phyloP scores from a whole-genome alignment of 2,888 invertebrate genomes.

The Acrobeloides nanus region DNA sequence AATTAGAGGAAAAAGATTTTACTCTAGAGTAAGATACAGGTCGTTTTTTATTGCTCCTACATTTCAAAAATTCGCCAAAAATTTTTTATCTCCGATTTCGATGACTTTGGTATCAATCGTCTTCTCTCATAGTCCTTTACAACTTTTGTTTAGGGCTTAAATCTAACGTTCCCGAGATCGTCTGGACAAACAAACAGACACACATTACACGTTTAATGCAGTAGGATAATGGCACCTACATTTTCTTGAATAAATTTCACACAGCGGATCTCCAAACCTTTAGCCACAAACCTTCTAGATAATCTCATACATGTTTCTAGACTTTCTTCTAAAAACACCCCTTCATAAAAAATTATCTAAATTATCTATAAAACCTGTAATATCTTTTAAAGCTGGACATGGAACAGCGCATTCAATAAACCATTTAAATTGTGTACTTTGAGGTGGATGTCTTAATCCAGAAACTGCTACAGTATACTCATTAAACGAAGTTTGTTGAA shows the following conservation, averaged over 20 bases:
- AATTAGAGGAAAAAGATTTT: no score
- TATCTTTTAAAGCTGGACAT: constrained; percentile 45
- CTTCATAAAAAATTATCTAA: constrained; percentile 1
- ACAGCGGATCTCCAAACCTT: constrained; percentile 42
- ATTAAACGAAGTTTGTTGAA: constrained; percentile 23
- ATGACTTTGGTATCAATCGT: no score
- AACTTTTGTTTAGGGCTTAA: no score
- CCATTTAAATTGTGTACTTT: constrained; percentile 41
- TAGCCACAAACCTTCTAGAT: constrained; percentile 43
- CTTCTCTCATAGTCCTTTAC: no score
- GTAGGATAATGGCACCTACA: no score
- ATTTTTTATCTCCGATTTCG: no score
- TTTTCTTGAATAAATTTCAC: constrained; percentile 43
- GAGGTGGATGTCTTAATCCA: constrained; percentile 27
- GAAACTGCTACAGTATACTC: constrained; percentile 32
- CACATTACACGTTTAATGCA: no score
- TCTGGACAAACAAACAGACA: no score
- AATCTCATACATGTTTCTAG: constrained; percentile 52
- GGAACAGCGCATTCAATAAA: constrained; percentile 49
- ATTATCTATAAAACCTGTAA: constrained; percentile 28
- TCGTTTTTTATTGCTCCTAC: no score
- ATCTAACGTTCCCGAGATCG: no score
- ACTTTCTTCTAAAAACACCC: constrained; percentile 36
- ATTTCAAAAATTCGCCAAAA: no score
- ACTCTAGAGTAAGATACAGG: no score